Conservation (phyloP, 2,113 vertebrate genomes). For the Pedionomus torquatus region DNA sequence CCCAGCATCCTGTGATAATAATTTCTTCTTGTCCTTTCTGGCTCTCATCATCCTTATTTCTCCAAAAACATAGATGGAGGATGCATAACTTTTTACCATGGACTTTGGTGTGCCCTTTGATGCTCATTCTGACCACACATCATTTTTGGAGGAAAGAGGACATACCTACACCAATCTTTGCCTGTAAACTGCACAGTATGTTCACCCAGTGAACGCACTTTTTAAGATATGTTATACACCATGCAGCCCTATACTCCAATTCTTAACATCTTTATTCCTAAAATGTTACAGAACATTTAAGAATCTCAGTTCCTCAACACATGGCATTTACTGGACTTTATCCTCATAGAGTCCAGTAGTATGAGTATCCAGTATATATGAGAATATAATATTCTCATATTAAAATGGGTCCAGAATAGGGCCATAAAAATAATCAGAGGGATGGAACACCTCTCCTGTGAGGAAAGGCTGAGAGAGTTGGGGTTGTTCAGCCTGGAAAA, state of each 20-base stretch:
- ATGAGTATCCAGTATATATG: no score
- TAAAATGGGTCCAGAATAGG: not conserved
- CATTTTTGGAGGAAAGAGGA: not conserved
- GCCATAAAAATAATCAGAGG: not conserved
- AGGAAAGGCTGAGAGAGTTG: not conserved
- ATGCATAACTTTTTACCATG: not conserved
- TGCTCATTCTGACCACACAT: not conserved
- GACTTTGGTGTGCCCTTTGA: not conserved
- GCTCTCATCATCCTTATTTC: not conserved
- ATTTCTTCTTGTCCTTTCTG: not conserved
- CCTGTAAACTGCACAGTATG: not conserved
- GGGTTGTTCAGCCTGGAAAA: not conserved
- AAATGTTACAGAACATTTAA: not conserved
- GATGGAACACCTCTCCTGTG: not conserved
- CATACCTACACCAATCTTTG: no score
- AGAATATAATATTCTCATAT: not conserved
- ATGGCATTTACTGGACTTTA: fast-evolving
- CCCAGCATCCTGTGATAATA: fast-evolving
- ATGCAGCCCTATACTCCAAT: not conserved
- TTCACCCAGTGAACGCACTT: not conserved
- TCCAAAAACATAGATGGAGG: not conserved
- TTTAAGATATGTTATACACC: not conserved
- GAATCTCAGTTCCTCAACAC: not conserved
- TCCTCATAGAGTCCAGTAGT: not conserved
- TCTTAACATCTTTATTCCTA: not conserved